phyloP scores from a whole-genome alignment of 2,797 vertebrate species.

The Selene dorsalis region DNA sequence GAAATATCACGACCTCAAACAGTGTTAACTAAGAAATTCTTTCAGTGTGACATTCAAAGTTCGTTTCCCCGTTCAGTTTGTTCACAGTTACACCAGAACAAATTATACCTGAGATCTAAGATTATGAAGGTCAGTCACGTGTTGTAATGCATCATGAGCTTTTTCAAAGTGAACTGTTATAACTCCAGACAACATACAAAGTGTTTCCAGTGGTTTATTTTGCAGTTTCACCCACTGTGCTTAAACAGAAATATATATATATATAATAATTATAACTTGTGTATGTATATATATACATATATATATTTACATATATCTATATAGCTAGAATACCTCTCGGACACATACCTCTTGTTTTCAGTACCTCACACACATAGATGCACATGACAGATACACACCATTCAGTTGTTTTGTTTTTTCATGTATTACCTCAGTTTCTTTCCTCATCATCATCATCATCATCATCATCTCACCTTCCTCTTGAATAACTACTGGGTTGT shows the following conservation, averaged over 20 bases:
- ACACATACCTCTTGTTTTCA: constrained; percentile 66
- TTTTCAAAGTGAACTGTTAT: constrained; percentile 14
- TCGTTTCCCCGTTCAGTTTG: neutral
- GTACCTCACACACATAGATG: constrained; percentile 61
- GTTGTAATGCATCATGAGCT: neutral
- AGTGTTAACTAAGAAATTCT: no score
- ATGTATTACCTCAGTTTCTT: constrained; percentile 59
- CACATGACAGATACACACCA: constrained; percentile 28
- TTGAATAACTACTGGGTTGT: constrained; percentile 25
- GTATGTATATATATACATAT: constrained; percentile 5
- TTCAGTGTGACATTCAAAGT: no score
- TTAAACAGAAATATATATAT: neutral
- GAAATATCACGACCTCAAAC: no score
- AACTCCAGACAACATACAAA: constrained; percentile 12
- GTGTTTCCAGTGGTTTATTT: constrained; percentile 15
- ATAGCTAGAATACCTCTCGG: constrained; percentile 60
- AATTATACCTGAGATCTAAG: neutral
- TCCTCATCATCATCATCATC: neutral
- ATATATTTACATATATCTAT: constrained; percentile 1
- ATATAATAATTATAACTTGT: neutral
- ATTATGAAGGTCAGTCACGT: no score
- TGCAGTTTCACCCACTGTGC: neutral
- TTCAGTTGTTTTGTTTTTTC: constrained; percentile 22
- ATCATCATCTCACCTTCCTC: constrained; percentile 3
- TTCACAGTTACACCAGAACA: neutral